phyloP scores from a whole-genome alignment of 1,140 invertebrate species.

The Paraescarpia echinospica region DNA sequence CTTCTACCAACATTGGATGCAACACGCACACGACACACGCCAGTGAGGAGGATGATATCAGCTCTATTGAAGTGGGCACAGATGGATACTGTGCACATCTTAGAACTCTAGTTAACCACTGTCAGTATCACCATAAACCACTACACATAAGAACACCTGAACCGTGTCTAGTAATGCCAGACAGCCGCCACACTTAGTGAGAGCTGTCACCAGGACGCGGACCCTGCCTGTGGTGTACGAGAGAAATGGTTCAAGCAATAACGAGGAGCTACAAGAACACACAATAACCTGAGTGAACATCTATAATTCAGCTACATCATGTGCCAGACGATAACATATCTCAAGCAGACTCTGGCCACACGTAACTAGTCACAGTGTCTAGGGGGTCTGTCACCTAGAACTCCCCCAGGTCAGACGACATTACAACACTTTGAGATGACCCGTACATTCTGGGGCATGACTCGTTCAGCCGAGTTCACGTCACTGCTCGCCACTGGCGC shows the following conservation, averaged over 20 bases:
- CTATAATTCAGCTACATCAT: not conserved
- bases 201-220: not conserved
- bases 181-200: not conserved
- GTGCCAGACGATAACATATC: not conserved
- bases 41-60: too few relatives aligned
- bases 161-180: not conserved
- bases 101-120: not conserved
- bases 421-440: conserved; percentile 28
- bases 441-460: not conserved
- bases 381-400: not conserved
- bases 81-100: not conserved
- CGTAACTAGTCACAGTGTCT: not conserved
- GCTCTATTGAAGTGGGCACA: too few relatives aligned
- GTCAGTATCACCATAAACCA: not conserved
- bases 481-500: not conserved
- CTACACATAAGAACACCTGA: not conserved
- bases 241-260: not conserved
- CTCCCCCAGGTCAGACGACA: conserved; percentile 21
- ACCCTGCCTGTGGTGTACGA: not conserved
- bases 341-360: not conserved
- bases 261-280: not conserved
- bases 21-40: too few relatives aligned
- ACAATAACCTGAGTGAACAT: not conserved
- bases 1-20: too few relatives aligned
- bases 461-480: not conserved